Percentiles rank a stretch among this genome's conserved stretches.
These are phyloP conservation scores for Pandemis corylana DNA, from an alignment of 2,888 invertebrate genomes.

Conservation along the genomic window DNA sequence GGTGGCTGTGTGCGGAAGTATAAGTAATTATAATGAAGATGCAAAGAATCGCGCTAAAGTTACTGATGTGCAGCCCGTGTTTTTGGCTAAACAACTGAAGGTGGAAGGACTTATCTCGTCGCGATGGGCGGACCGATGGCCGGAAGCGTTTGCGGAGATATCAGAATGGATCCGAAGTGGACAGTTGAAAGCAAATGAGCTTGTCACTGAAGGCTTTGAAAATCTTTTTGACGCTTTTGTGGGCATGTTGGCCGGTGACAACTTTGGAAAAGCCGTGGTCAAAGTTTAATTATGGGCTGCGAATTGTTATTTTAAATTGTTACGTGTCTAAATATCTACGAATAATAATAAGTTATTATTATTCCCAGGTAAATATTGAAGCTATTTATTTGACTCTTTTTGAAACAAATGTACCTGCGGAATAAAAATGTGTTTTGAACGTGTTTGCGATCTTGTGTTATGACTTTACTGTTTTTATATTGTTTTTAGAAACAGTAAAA, in stretches of 20 bases:
- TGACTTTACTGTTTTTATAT: too few species aligned
- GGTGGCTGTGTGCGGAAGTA: slow-evolving; percentile 63
- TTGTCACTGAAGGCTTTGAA: slow-evolving; percentile 87
- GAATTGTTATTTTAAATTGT: too few species aligned
- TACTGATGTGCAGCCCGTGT: slow-evolving; percentile 71
- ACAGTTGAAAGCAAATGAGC: slow-evolving; percentile 86
- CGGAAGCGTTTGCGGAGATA: slow-evolving; percentile 83
- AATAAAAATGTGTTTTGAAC: too few species aligned
- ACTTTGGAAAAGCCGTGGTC: slow-evolving; percentile 88
- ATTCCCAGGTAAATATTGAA: too few species aligned
- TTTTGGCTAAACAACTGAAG: slow-evolving; percentile 82
- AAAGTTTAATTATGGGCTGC: slow-evolving; percentile 62
- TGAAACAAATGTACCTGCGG: too few species aligned
- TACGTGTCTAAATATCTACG: too few species aligned
- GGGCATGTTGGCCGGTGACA: slow-evolving; percentile 86
- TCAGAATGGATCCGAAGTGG: slow-evolving; percentile 84
- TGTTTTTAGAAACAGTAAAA: too few species aligned
- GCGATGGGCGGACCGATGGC: slow-evolving; percentile 79
- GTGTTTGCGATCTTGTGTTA: too few species aligned
- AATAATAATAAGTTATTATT: too few species aligned
- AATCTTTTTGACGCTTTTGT: slow-evolving; percentile 88
- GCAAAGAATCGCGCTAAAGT: slow-evolving; percentile 57
- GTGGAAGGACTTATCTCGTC: slow-evolving; percentile 82
- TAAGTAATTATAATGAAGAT: slow-evolving; percentile 66
- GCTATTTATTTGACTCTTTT: too few species aligned